phyloP scores from a whole-genome alignment of 2,113 vertebrate species.

The Shinisaurus crocodilurus region DNA sequence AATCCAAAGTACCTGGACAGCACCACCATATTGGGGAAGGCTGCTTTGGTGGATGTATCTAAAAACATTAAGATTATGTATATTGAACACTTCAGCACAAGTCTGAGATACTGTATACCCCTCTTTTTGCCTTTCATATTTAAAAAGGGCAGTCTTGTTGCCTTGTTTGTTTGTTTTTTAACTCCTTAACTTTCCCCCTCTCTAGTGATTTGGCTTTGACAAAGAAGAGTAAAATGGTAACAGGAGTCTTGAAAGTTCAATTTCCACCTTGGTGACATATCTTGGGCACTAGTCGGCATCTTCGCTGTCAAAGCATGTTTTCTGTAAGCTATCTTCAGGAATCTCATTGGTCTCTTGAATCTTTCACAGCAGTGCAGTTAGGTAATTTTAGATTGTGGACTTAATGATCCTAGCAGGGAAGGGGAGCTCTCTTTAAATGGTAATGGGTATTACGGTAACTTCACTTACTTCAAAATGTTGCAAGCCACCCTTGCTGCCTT shows the following conservation, averaged over 20 bases:
- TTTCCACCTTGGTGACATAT: too few relatives aligned
- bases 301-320: slow-evolving; percentile 64
- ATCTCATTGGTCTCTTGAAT: background rate
- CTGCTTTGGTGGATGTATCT: background rate
- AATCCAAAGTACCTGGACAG: too few relatives aligned
- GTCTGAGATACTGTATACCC: background rate
- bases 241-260: slow-evolving; percentile 60
- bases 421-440: background rate
- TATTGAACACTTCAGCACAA: background rate
- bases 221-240: slow-evolving; percentile 66
- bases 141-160: slow-evolving; percentile 37
- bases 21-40: too few relatives aligned
- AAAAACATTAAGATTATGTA: background rate
- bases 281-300: too few relatives aligned
- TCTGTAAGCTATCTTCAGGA: slow-evolving; percentile 59
- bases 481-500: background rate
- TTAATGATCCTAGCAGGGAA: background rate
- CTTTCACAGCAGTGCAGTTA: background rate
- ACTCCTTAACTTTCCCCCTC: slow-evolving; percentile 8
- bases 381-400: background rate
- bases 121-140: background rate
- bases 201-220: slow-evolving; percentile 57
- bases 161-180: slow-evolving; percentile 2
- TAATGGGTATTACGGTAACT: background rate
- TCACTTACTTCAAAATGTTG: background rate